Evolutionary conservation across 2,888 invertebrate genomes (phyloP).

Genomic region (Agriotes lineatus): DNA sequence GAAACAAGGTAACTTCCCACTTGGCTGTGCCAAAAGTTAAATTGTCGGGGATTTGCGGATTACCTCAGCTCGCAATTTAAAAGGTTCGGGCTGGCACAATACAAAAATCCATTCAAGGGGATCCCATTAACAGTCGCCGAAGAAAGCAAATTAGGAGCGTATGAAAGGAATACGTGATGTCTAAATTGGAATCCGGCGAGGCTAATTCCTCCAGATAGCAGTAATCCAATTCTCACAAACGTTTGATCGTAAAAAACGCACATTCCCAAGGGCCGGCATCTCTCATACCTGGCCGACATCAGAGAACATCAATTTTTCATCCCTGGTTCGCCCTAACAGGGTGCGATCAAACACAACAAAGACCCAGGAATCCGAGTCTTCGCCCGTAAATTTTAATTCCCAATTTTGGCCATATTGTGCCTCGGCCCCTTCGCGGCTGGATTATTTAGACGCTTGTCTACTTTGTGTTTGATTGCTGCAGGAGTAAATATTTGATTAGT

Average conservation of each 20-base stretch:
- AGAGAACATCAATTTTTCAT: slow-evolving; percentile 46
- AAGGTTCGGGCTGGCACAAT: too few relatives aligned
- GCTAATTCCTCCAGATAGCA: slow-evolving; percentile 40
- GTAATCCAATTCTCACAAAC: slow-evolving; percentile 47
- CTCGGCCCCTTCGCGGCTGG: not conserved
- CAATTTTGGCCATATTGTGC: slow-evolving; percentile 1
- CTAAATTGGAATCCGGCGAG: slow-evolving; percentile 41
- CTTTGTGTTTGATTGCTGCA: slow-evolving; percentile 1
- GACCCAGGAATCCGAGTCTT: slow-evolving; percentile 25
- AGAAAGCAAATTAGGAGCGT: slow-evolving; percentile 38
- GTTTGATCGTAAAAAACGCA: slow-evolving; percentile 44
- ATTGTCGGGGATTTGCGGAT: too few relatives aligned
- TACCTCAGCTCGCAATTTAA: too few relatives aligned
- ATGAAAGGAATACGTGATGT: slow-evolving; percentile 44
- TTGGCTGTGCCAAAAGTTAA: too few relatives aligned
- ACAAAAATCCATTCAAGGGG: not conserved
- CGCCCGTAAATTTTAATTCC: slow-evolving; percentile 7
- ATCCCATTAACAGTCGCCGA: slow-evolving; percentile 26
- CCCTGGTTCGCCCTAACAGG: slow-evolving; percentile 46
- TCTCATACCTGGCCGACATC: slow-evolving; percentile 46
- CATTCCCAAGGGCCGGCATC: slow-evolving; percentile 50
- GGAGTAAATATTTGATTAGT: slow-evolving; percentile 21
- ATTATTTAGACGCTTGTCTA: not conserved
- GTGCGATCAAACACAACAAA: slow-evolving; percentile 49
- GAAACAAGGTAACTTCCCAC: too few relatives aligned